Conservation (phyloP, 2,888 invertebrate species). For the Lasius fuliginosus region DNA sequence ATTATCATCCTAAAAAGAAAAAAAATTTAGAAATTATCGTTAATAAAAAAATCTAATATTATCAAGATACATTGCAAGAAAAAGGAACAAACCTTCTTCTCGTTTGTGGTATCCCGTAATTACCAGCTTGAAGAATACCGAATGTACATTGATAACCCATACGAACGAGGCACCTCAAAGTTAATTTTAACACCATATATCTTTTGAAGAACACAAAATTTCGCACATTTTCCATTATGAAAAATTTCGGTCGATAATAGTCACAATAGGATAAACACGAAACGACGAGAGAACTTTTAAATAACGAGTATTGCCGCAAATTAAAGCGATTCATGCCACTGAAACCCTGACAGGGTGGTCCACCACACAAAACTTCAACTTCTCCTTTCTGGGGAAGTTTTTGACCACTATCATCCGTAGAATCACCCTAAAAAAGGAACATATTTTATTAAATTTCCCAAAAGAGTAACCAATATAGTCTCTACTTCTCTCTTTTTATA, state of each 20-base stretch:
- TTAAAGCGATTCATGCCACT: conserved; percentile 96
- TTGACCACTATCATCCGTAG: conserved; percentile 87
- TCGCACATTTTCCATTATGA: conserved; percentile 94
- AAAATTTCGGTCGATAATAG: conserved; percentile 94
- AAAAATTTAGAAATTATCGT: conserved; percentile 59
- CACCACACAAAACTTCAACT: conserved; percentile 94
- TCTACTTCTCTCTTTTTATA: neutral
- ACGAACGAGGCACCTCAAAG: conserved; percentile 91
- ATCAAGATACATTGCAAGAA: neutral
- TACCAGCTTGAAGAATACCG: conserved; percentile 95
- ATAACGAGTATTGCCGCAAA: conserved; percentile 93
- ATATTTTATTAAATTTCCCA: conserved; percentile 20
- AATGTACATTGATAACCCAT: conserved; percentile 97
- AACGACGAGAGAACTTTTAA: conserved; percentile 94
- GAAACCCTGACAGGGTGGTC: conserved; percentile 96
- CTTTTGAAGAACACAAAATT: conserved; percentile 95
- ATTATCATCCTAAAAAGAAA: conserved; percentile 88
- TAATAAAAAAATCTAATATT: conserved; percentile 26
- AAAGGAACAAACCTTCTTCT: conserved; percentile 88
- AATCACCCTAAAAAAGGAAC: conserved; percentile 85
- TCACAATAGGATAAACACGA: conserved; percentile 95
- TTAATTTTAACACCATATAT: conserved; percentile 93
- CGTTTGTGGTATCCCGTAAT: conserved; percentile 95
- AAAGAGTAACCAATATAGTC: neutral
- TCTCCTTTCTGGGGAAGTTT: conserved; percentile 92